Conservation (phyloP, 2,113 vertebrate genomes). For the Takifugu flavidus region DNA sequence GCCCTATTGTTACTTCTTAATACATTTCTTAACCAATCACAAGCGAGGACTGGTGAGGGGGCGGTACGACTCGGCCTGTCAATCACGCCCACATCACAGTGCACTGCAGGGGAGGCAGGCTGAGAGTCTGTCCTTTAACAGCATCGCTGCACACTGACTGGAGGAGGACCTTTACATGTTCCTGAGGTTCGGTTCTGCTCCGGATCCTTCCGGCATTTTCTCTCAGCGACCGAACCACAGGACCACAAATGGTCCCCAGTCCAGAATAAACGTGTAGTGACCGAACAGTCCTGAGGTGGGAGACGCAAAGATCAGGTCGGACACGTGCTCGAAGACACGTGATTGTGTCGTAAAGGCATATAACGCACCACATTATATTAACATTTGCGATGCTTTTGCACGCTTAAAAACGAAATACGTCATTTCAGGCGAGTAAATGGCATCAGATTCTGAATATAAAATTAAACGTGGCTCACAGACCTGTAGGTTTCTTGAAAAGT, state of each 20-base stretch:
- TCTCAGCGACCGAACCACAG: background rate
- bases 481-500: too few relatives aligned
- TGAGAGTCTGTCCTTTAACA: conserved; percentile 30
- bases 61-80: conserved; percentile 14
- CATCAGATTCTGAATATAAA: too few relatives aligned
- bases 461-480: too few relatives aligned
- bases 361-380: too few relatives aligned
- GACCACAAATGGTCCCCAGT: background rate
- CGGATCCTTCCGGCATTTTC: too few relatives aligned
- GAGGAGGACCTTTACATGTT: background rate
- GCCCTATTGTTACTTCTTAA: conserved; percentile 37
- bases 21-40: conserved; percentile 47
- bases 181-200: too few relatives aligned
- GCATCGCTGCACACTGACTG: background rate
- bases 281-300: background rate
- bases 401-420: too few relatives aligned
- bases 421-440: too few relatives aligned
- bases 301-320: background rate
- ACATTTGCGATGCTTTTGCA: too few relatives aligned
- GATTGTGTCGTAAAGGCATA: background rate
- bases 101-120: conserved; percentile 22
- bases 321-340: background rate
- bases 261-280: background rate
- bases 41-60: conserved; percentile 12
- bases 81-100: conserved; percentile 42